Evolutionary conservation across 2,888 invertebrate genomes (phyloP), one percentile per base, ranked within the genome.

Genomic region (Diploptera punctata): DNA sequence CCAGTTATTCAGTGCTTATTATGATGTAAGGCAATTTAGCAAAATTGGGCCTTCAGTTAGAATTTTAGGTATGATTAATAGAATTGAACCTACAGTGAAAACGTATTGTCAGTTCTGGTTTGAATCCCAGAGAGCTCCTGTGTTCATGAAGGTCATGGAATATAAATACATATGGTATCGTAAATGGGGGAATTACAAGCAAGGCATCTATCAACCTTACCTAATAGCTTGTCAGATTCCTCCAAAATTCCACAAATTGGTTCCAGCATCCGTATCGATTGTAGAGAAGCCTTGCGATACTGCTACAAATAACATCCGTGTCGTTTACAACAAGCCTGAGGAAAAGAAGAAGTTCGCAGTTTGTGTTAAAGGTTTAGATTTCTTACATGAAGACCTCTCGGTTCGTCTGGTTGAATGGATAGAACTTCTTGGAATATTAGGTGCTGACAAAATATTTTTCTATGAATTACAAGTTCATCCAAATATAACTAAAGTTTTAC

Each of bases 151-250:
- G 80, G 92, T 91, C 21, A 90, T 94, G 77, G 95, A 95, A 83
- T 96, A 96, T 85, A 95, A 95, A 82, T 96, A 96, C 82, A 93
- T 96, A 78, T 97, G 97, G 97, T 93, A 94, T 82, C 91, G 91
- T 78, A 95, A 95, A 83, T 97, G 96, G 97, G 96, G 96, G 73
- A 96, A 96, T 84, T 95, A 95, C 84, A 93, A 93, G 81, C 93
- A 95, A 82, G 92, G 92, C 68, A 92, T 95, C 76, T 93, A 95
- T 81, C 96, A 97, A 84, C 96, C 97, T 0, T 97, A 95, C 82
- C 86, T 97, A 77, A 90, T 94, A 76, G 94, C 95, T 21, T 97
- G 97, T 83, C 92, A 93, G 80, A 88, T 97, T 77, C 96, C 97
- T 0, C 87, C 88, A 75, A 88, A 88, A 19, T 84, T 85, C 65